Evolutionary conservation across 1,140 invertebrate species (phyloP), one percentile per base, ranked within the genome.

Genomic region (Lamellibrachia luymesi): DNA sequence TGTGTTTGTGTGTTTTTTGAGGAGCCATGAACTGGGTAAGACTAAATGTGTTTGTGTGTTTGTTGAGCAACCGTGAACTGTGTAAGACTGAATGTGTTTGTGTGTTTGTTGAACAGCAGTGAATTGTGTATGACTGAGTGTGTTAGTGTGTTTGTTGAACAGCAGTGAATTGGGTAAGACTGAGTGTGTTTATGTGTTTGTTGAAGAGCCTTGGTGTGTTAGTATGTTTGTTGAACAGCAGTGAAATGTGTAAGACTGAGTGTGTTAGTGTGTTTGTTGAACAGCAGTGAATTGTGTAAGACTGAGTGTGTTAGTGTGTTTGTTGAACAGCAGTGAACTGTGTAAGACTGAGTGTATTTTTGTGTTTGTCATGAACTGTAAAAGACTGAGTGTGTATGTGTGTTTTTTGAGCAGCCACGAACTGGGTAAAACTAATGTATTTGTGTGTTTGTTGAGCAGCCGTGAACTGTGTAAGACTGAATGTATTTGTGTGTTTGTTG

Each of bases 361-460:
- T 92, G 8, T 38, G 51, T 92, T 52, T 93, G 38, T 93, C 0
- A 95, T 95, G 89, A 96, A 95, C 94, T 96, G 96, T 95, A 94
- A 95, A 89, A 95, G 96, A 93, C 96, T 96, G 95, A 22, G 64
- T 80, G 64, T 80, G 64, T 80, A 38, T 4, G 64, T 80, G 64
- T 80, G 64, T 80, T 80, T 80, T 10, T 80, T 80, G 64, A 80
- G 0, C 64, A 80, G 64, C 64, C 25, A 22, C 4, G 13, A 80
- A 80, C 64, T 80, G 64, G 13, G 64, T 22, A 10, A 80, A 80
- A 17, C 38, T 38, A 38, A 38, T 38, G 38, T 38, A 38, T 38
- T 38, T 38, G 38, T 80, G 64, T 80, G 64, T 80, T 80, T 80
- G 64, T 80, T 80, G 13, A 38, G 13, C 64, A 80, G 64, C 64